Evolutionary conservation across 2,797 vertebrate species (phyloP).

Genomic region (Dendrocincla fuliginosa): DNA sequence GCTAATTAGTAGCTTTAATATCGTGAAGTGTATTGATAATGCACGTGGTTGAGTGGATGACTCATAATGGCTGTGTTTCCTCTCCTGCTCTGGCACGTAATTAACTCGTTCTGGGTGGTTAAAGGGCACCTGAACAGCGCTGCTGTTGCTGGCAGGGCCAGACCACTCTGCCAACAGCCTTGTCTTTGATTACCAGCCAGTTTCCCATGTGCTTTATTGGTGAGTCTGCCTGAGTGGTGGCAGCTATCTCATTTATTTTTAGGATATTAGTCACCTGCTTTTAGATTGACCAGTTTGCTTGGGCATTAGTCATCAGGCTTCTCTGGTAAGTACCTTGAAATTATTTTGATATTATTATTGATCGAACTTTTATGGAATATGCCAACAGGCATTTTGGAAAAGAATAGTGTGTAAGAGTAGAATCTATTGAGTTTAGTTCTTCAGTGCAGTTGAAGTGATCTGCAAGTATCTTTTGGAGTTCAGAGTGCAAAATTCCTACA

Average conservation of each 20-base stretch:
- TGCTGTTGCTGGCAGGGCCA: neutral
- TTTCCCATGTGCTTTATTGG: neutral
- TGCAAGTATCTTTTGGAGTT: neutral
- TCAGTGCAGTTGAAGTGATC: neutral
- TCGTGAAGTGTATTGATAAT: neutral
- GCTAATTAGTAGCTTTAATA: neutral
- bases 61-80: neutral
- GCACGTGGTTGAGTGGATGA: neutral
- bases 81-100: neutral
- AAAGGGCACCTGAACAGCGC: neutral
- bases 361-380: neutral
- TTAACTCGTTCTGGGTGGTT: neutral
- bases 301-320: neutral
- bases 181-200: neutral
- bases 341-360: neutral
- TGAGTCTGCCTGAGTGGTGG: neutral
- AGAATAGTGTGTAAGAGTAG: neutral
- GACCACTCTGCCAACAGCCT: neutral
- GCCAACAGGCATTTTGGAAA: neutral
- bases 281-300: neutral
- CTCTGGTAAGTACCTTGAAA: neutral
- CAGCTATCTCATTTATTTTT: slow-evolving; percentile 6
- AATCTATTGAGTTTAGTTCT: neutral
- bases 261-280: neutral
- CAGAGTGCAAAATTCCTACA: neutral